A percentile compares a stretch with the other conserved stretches of the same genome.
Evolutionary conservation across 2,888 invertebrate species (phyloP).

Genomic region (Eupelmus urozonus): DNA sequence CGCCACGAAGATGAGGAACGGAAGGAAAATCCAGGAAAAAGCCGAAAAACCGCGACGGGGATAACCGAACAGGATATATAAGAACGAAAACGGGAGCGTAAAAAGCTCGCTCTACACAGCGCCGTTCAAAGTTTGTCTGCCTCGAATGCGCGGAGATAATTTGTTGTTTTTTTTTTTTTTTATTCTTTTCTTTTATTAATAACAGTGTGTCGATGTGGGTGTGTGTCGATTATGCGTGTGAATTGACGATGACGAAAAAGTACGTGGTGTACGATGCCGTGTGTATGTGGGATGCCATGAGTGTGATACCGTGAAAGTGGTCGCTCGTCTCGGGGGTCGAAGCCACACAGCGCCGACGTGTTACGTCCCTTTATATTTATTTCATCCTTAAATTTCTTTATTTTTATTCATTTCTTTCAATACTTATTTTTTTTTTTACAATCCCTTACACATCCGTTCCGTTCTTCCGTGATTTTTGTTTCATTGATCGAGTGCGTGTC

Average conservation of each 20-base stretch:
- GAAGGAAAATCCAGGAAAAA: constrained; percentile 4
- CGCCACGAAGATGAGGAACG: background rate
- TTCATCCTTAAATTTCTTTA: background rate
- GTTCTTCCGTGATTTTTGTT: no score
- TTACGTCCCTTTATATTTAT: background rate
- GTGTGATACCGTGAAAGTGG: constrained; percentile 55
- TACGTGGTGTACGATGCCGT: no score
- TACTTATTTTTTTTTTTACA: background rate
- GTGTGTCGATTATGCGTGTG: no score
- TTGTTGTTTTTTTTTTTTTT: no score
- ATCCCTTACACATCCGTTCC: background rate
- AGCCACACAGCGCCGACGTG: constrained; percentile 46
- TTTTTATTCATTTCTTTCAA: constrained; percentile 13
- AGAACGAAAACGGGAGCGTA: constrained; percentile 14
- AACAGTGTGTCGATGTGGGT: no score
- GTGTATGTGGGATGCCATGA: no score
- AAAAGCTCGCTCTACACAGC: background rate
- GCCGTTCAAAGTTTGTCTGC: no score
- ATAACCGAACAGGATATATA: background rate
- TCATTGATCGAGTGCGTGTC: no score
- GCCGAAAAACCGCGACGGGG: background rate
- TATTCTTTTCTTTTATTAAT: no score
- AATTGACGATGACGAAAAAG: constrained; percentile 56
- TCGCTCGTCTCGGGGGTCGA: constrained; percentile 40
- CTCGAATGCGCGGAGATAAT: no score